Conservation (phyloP, 2,797 vertebrate genomes). For the Sylvia borin region DNA sequence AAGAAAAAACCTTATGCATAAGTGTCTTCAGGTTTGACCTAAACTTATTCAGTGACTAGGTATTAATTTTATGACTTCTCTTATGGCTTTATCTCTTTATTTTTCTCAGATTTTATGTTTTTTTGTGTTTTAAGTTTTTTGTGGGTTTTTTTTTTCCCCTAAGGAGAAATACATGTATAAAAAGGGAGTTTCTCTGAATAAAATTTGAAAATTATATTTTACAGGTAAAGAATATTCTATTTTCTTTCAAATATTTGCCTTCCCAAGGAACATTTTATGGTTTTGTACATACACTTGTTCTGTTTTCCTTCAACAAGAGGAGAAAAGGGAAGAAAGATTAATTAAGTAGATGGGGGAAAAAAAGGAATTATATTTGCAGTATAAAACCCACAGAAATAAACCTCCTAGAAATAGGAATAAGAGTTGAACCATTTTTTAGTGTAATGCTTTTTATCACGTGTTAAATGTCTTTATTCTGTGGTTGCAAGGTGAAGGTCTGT, state of each 20-base stretch:
- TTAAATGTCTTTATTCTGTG: neutral
- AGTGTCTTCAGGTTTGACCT: neutral
- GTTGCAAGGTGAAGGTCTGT: neutral
- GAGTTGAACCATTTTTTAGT: neutral
- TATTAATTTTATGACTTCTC: neutral
- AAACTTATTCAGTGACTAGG: neutral
- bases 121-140: neutral
- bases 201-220: neutral
- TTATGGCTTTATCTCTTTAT: neutral
- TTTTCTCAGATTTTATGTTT: neutral
- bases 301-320: neutral
- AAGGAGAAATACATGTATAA: neutral
- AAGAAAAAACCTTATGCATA: neutral
- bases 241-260: neutral
- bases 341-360: neutral
- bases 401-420: neutral
- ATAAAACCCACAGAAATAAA: neutral
- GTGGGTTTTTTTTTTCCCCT: neutral
- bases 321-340: neutral
- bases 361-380: neutral
- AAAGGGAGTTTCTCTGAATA: neutral
- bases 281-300: neutral
- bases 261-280: neutral
- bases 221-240: neutral
- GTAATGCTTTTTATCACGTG: neutral